phyloP scores from a whole-genome alignment of 2,797 vertebrate species.

The Arremon aurantiirostris region DNA sequence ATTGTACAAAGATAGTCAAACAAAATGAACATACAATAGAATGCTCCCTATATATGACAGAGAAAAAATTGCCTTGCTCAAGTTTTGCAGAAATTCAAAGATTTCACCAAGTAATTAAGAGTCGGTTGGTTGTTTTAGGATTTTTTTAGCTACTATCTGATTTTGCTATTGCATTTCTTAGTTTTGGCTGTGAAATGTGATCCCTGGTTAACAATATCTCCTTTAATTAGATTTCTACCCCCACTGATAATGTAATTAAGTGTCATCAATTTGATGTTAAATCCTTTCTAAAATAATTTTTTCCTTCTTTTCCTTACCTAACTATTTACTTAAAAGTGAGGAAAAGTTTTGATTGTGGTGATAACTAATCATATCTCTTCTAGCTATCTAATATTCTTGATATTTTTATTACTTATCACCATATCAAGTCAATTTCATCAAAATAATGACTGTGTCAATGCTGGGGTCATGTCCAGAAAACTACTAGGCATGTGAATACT shows the following conservation, averaged over 20 bases:
- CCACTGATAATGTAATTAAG: not conserved
- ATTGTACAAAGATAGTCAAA: not conserved
- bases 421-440: not conserved
- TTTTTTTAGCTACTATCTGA: not conserved
- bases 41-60: not conserved
- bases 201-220: not conserved
- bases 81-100: not conserved
- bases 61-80: not conserved
- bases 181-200: not conserved
- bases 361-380: not conserved
- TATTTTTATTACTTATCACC: not conserved
- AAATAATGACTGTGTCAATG: not conserved
- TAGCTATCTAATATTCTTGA: not conserved
- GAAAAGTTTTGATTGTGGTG: not conserved
- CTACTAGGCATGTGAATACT: not conserved
- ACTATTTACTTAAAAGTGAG: not conserved
- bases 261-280: not conserved
- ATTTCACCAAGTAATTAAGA: constrained; percentile 12
- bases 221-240: constrained; percentile 18
- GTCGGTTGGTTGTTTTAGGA: not conserved
- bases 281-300: not conserved
- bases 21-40: not conserved
- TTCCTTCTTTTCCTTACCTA: not conserved
- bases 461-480: not conserved
- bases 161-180: constrained; percentile 7